Conservation (phyloP, 2,888 invertebrate species). For the Epiblema foenella region DNA sequence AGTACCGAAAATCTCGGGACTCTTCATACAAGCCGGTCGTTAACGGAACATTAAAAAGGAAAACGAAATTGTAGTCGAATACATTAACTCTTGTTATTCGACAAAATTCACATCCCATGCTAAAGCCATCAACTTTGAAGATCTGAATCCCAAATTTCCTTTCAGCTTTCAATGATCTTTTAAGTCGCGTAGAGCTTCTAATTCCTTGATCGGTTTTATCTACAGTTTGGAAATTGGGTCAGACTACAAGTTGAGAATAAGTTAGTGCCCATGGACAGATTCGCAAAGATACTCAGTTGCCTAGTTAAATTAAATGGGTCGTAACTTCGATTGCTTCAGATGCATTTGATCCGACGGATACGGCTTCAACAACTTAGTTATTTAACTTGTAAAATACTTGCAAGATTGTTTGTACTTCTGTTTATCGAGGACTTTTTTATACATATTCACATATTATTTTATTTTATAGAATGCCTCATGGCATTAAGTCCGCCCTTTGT, state of each 20-base stretch:
- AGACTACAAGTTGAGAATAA: constrained; percentile 52
- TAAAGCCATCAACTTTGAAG: constrained; percentile 16
- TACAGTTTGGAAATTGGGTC: constrained; percentile 54
- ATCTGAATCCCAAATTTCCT: constrained; percentile 21
- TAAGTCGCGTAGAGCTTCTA: constrained; percentile 16
- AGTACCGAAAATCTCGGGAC: too few relatives aligned
- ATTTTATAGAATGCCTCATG: too few relatives aligned
- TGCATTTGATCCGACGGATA: constrained; percentile 19
- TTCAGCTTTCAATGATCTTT: constrained; percentile 37
- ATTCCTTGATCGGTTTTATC: constrained; percentile 33
- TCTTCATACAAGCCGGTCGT: too few relatives aligned
- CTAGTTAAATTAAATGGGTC: constrained; percentile 34
- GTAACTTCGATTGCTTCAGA: constrained; percentile 28
- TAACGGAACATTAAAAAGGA: too few relatives aligned
- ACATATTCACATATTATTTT: too few relatives aligned
- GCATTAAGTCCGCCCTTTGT: too few relatives aligned
- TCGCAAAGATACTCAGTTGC: constrained; percentile 34
- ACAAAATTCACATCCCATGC: background rate
- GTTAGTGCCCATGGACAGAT: constrained; percentile 47
- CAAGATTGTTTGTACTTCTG: background rate
- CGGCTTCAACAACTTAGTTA: constrained; percentile 5
- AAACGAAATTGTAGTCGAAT: background rate
- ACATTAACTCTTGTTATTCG: background rate
- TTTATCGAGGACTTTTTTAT: too few relatives aligned
- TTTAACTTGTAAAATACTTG: background rate